Evolutionary conservation across 2,113 vertebrate species (phyloP).

Genomic region (Cyrtonyx montezumae): DNA sequence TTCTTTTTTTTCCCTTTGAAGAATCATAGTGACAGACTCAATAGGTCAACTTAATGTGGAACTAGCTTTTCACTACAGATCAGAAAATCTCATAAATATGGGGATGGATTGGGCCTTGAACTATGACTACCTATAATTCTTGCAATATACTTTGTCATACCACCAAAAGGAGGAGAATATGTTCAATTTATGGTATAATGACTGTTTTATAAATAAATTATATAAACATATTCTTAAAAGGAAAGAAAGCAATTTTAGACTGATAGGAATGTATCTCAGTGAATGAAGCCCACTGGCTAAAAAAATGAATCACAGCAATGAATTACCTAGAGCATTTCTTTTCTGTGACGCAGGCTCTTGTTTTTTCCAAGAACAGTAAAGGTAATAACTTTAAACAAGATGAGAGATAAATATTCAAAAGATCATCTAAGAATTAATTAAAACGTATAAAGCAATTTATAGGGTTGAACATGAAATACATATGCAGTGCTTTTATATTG

Average conservation of each 20-base stretch:
- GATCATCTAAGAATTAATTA: not conserved
- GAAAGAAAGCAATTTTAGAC: not conserved
- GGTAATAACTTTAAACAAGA: not conserved
- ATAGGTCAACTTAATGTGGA: constrained; percentile 22
- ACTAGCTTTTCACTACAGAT: not conserved
- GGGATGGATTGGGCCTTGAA: constrained; percentile 1
- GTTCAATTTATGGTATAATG: not conserved
- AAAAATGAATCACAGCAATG: not conserved
- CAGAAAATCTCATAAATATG: not conserved
- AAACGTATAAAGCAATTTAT: not conserved
- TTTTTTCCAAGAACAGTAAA: not conserved
- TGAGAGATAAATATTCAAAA: constrained; percentile 3
- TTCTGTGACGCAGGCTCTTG: not conserved
- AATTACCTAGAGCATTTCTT: not conserved
- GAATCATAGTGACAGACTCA: constrained; percentile 16
- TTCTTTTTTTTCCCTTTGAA: constrained; percentile 22
- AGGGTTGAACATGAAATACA: not conserved
- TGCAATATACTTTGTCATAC: not conserved
- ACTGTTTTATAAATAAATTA: constrained; percentile 3
- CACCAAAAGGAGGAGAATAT: not conserved
- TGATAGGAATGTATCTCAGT: not conserved
- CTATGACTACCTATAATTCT: not conserved
- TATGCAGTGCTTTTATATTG: not conserved
- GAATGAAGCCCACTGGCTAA: not conserved
- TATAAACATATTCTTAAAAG: not conserved